Percentiles rank a stretch among this genome's conserved stretches.
These are phyloP conservation scores for Musca domestica DNA, from an alignment of 1,140 invertebrate species.

Conservation along the genomic window DNA sequence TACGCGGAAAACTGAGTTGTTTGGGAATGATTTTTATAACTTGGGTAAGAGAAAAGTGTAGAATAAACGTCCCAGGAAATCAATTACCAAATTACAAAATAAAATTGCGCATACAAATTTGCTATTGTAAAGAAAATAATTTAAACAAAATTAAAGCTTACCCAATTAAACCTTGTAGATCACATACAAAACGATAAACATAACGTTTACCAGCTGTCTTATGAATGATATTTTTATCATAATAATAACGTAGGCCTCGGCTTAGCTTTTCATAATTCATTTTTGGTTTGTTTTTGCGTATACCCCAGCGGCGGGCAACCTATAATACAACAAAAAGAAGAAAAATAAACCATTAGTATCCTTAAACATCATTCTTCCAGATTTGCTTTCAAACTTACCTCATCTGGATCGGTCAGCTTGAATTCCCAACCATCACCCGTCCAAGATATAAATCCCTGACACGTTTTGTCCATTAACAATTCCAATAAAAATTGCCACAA, in stretches of 20 bases:
- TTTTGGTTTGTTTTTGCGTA: conserved; percentile 97
- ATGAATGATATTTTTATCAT: conserved; percentile 99
- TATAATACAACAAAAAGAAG: conserved; percentile 33
- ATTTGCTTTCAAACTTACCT: conserved; percentile 55
- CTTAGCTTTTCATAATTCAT: conserved; percentile 99
- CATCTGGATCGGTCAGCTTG: conserved; percentile 97
- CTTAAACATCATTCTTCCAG: too few species aligned
- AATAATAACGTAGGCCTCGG: conserved; percentile 94
- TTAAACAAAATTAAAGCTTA: too few species aligned
- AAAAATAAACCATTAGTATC: conserved; percentile 2
- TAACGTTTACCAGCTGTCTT: conserved; percentile 97
- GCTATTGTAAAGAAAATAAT: too few species aligned
- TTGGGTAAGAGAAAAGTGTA: too few species aligned
- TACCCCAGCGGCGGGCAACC: conserved; percentile 94
- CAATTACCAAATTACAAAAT: too few species aligned
- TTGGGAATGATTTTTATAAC: too few species aligned
- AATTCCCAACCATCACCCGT: conserved; percentile 99
- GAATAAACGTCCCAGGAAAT: too few species aligned
- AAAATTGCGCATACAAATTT: too few species aligned
- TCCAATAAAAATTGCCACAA: conserved; percentile 98
- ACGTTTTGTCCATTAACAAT: conserved; percentile 92
- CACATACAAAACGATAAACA: conserved; percentile 97
- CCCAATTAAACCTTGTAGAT: conserved; percentile 90
- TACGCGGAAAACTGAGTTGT: too few species aligned
- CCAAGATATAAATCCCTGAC: conserved; percentile 96